Evolutionary conservation across 2,113 vertebrate species (phyloP).

Genomic region (Machaerirhynchus nigripectus): DNA sequence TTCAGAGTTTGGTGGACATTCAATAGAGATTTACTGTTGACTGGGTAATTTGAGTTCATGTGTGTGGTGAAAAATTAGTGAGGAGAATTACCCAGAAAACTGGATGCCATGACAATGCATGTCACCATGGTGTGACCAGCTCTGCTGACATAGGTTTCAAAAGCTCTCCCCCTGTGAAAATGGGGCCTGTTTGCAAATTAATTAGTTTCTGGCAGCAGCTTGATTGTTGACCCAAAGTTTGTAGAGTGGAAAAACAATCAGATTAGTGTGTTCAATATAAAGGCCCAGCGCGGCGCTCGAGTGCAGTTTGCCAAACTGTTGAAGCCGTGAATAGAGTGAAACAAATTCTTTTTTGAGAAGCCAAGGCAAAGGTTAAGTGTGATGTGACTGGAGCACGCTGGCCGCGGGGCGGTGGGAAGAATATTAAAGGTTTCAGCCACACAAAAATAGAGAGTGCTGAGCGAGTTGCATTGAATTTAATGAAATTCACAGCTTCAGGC

Average conservation of each 20-base stretch:
- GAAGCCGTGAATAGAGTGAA: constrained; percentile 74
- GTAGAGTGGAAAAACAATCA: constrained; percentile 83
- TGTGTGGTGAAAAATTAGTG: constrained; percentile 76
- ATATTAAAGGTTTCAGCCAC: constrained; percentile 63
- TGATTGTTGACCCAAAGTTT: constrained; percentile 83
- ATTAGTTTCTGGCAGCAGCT: constrained; percentile 83
- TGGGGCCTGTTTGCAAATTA: constrained; percentile 82
- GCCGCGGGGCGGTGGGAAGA: not conserved
- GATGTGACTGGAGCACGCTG: constrained; percentile 74
- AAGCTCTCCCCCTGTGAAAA: constrained; percentile 81
- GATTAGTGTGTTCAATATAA: constrained; percentile 81
- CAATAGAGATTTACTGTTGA: constrained; percentile 74
- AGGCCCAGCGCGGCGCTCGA: constrained; percentile 66
- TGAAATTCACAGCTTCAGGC: constrained; percentile 33
- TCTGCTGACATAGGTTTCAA: constrained; percentile 77
- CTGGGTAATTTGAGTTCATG: constrained; percentile 76
- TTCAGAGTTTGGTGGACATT: constrained; percentile 59
- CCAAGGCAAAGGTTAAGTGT: constrained; percentile 82
- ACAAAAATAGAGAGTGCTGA: constrained; percentile 50
- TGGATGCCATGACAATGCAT: constrained; percentile 75
- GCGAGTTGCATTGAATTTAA: constrained; percentile 56
- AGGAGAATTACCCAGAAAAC: constrained; percentile 72
- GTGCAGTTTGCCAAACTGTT: constrained; percentile 76
- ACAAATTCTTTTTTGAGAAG: constrained; percentile 75
- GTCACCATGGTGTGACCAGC: constrained; percentile 75